Base-by-base conservation (phyloP, 2,888 invertebrate species). In the Endotricha flammealis region DNA sequence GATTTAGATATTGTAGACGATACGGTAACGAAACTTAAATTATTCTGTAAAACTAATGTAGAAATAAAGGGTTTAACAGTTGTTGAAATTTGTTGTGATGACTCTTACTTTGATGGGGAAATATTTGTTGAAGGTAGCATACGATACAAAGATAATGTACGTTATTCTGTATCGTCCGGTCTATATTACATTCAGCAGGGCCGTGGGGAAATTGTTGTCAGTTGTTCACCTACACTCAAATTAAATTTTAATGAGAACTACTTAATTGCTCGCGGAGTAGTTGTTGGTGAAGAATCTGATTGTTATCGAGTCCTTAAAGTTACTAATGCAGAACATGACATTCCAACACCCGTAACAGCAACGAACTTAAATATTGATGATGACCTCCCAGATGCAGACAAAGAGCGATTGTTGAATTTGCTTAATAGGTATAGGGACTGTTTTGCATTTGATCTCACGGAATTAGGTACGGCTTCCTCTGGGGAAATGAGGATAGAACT, bases 381-480 rank as follows among this genome's bases (percentile, higher is more conserved):
- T 3, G 2, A 25, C 11, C 16, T 16, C 6, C 16, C 16, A n/a
- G n/a, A n/a, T n/a, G n/a, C 16, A 4, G 4, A 16, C 16, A 4
- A 16, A 16, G 16, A 4, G 6, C 16, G 6, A 6, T 16, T 16
- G 16, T 16, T 16, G 6, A 4, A 4, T 25, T 11, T 3, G 11
- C 1, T 29, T 3, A 32, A 32, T n/a, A 4, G 8, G 2, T 37
- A 22, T 10, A 3, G 37, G 1, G 8, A 28, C 1, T 37, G 37
- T 8, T 28, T 37, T 22, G 37, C 37, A 7, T 32, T 28, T 22
- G 4, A 22, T 10, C n/a, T 32, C 6, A 11, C 37, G 1, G 37
- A 37, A n/a, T 28, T 32, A 10, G 13, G 37, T 10, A 28, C 7
- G 5, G 14, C 14, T 2, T 11, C 27, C 8, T 29, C 14, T 7